phyloP scores from a whole-genome alignment of 2,113 vertebrate genomes.

The Neodontobutis hainanensis region DNA sequence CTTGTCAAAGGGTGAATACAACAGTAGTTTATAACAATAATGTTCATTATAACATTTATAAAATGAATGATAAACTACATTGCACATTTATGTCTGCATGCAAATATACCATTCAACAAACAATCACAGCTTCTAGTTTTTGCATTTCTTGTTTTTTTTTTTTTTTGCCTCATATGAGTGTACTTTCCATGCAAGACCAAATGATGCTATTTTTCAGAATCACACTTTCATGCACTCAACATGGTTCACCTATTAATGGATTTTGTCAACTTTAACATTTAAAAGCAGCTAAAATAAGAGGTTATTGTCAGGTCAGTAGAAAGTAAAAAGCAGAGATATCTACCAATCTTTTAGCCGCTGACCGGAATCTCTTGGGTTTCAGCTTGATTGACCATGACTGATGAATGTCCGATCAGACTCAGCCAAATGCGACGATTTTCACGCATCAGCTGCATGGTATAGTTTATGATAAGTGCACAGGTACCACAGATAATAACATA shows the following conservation, averaged over 20 bases:
- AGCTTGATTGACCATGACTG: neutral
- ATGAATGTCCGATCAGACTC: neutral
- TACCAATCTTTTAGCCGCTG: neutral
- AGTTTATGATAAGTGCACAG: neutral
- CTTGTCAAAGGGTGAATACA: too few species aligned
- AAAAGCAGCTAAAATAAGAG: slow-evolving; percentile 7
- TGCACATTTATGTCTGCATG: too few species aligned
- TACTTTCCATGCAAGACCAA: slow-evolving; percentile 6
- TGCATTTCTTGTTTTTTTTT: neutral
- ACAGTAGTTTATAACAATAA: too few species aligned
- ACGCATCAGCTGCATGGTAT: neutral
- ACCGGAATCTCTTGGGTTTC: neutral
- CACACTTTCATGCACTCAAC: neutral
- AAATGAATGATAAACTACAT: too few species aligned
- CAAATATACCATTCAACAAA: too few species aligned
- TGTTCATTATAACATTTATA: too few species aligned
- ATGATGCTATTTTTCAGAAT: neutral
- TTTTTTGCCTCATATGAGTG: neutral
- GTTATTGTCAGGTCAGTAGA: neutral
- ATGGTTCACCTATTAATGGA: slow-evolving; percentile 9
- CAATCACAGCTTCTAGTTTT: too few species aligned
- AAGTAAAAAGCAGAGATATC: slow-evolving; percentile 1
- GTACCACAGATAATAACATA: neutral
- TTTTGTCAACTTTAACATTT: neutral
- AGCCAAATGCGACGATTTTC: neutral